Base-by-base conservation (phyloP, 2,888 invertebrate genomes). In the Phoenoteleia sp. region DNA sequence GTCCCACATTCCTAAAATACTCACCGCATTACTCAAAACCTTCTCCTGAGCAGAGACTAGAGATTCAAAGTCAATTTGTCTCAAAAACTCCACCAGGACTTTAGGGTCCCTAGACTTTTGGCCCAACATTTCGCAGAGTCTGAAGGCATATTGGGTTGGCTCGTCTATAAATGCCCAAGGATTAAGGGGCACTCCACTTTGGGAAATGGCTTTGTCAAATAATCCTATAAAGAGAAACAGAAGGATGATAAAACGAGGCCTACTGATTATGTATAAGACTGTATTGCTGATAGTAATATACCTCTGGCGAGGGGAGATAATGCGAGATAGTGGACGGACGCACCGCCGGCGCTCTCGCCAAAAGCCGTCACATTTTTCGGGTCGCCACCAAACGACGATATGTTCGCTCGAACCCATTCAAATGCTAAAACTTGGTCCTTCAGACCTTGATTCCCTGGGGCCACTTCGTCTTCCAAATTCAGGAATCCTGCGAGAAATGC, bases 191-290 rank as follows among this genome's bases (percentile, higher is more conserved):
- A 84, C 86, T 2, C 92, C 93, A 54, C 93, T 93, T 71, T 93
- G 92, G 0, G 74, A 5, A 45, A 93, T 92, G 0, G 89, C 92
- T 75, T 92, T 93, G 66, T 93, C 92, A 62, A 91, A 93, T 33
- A 93, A 86, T 47, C 92, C 93, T 93, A 54, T 11, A 82, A 84
- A 45, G 39, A 47, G 2, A 62, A 19, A 13, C 11, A 21, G 19
- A n/a, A 17, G 33, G n/a, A 29, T 21, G 23, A 60, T n/a, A 29
- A 29, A 15, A 49, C 5, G 27, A 42, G 42, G 27, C 1, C 23
- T 27, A 25, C 27, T 45, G 42, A 27, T 45, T 66, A 47, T 47
- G 47, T 29, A n/a, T 47, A 66, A 47, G n/a, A n/a, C 19, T 19
- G 13, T 17, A n/a, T 23, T 19, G n/a, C 6, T 13, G 21, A 54